Conservation (phyloP, 2,113 vertebrate genomes). For the Salvator merianae region DNA sequence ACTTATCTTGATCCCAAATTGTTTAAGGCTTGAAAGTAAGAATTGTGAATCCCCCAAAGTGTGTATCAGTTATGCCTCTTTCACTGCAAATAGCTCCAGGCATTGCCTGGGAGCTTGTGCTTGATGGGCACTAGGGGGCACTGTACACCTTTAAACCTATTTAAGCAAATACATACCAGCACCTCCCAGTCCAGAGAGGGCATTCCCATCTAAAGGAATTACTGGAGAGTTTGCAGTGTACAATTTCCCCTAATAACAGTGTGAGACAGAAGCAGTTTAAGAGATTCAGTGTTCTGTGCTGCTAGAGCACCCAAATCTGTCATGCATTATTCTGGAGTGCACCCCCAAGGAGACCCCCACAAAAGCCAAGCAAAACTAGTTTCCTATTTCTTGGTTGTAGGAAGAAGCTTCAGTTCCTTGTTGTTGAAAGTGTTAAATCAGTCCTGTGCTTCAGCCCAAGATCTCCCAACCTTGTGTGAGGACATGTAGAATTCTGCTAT, state of each 20-base stretch:
- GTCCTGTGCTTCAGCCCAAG: too few relatives aligned
- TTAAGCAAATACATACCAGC: background rate
- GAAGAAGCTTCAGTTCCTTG: background rate
- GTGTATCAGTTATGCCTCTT: too few relatives aligned
- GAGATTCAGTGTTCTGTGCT: background rate
- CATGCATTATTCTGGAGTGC: too few relatives aligned
- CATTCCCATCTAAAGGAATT: background rate
- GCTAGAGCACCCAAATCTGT: background rate
- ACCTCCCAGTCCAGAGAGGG: background rate
- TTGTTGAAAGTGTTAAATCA: background rate
- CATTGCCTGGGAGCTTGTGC: background rate
- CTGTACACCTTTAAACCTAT: fast-evolving
- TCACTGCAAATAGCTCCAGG: too few relatives aligned
- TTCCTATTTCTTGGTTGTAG: background rate
- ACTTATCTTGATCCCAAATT: too few relatives aligned
- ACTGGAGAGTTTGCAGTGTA: background rate
- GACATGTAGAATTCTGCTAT: too few relatives aligned
- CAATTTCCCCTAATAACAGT: background rate
- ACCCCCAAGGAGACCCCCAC: too few relatives aligned
- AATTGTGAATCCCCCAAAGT: too few relatives aligned
- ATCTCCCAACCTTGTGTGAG: too few relatives aligned
- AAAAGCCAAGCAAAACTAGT: too few relatives aligned
- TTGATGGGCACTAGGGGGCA: background rate
- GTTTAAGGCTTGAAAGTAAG: too few relatives aligned
- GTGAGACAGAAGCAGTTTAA: background rate